Conservation (phyloP, 2,113 vertebrate species). For the Monopterus albus region DNA sequence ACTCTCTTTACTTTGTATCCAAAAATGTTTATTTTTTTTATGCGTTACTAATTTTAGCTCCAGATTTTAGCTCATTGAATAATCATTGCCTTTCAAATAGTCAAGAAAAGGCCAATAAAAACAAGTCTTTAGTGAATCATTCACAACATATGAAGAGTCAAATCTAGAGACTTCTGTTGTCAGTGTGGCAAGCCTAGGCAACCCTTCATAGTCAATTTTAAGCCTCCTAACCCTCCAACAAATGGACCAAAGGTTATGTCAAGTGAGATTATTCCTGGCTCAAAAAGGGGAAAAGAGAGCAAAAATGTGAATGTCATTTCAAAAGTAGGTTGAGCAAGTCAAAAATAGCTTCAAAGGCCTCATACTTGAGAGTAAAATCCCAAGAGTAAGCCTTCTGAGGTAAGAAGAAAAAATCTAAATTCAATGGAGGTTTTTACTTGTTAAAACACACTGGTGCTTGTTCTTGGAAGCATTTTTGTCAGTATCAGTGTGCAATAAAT, state of each 20-base stretch:
- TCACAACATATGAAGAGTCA: background rate
- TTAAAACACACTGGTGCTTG: constrained; percentile 43
- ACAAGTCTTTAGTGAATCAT: background rate
- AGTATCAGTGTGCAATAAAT: constrained; percentile 15
- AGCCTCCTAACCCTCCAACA: constrained; percentile 2
- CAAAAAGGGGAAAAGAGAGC: constrained; percentile 51
- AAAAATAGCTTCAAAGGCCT: constrained; percentile 79
- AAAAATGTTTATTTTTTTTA: background rate
- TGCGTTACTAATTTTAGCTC: background rate
- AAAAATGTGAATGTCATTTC: constrained; percentile 73
- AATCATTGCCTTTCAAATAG: background rate
- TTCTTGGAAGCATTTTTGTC: constrained; percentile 14
- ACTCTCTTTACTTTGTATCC: background rate
- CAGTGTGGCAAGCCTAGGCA: constrained; percentile 13
- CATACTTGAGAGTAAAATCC: constrained; percentile 72
- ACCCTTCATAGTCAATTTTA: constrained; percentile 11
- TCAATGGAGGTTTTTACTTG: constrained; percentile 18
- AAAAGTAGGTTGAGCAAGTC: constrained; percentile 78
- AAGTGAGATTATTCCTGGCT: constrained; percentile 66
- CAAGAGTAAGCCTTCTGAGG: constrained; percentile 68
- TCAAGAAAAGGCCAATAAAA: background rate
- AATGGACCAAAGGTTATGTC: constrained; percentile 72
- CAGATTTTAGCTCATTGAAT: background rate
- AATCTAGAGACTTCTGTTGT: background rate
- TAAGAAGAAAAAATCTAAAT: constrained; percentile 36